Evolutionary conservation across 1,140 invertebrate genomes (phyloP).

Genomic region (Drosophila nikananu): DNA sequence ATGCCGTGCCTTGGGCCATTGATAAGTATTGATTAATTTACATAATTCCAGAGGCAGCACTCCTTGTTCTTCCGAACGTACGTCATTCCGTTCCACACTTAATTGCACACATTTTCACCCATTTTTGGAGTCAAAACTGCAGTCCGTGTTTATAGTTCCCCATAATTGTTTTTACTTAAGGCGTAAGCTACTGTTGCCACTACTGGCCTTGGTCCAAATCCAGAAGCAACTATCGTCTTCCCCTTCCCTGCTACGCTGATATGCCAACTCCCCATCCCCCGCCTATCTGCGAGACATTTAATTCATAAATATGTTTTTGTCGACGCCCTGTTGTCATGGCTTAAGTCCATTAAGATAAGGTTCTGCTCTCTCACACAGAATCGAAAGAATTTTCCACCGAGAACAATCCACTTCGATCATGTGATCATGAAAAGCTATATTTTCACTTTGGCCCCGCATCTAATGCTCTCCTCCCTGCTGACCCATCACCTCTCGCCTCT

Average conservation of each 20-base stretch:
- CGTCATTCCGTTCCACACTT: slow-evolving; percentile 29
- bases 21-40: slow-evolving; percentile 36
- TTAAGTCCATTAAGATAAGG: slow-evolving; percentile 41
- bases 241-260: slow-evolving; percentile 44
- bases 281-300: slow-evolving; percentile 39
- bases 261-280: slow-evolving; percentile 46
- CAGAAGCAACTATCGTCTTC: slow-evolving; percentile 6
- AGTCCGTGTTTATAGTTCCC: slow-evolving; percentile 33
- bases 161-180: slow-evolving; percentile 39
- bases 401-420: slow-evolving; percentile 23
- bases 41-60: slow-evolving; percentile 39
- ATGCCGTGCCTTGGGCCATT: slow-evolving; percentile 27
- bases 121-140: slow-evolving; percentile 34
- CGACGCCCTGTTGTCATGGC: slow-evolving; percentile 12
- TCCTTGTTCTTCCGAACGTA: slow-evolving; percentile 8
- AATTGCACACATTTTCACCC: slow-evolving; percentile 33
- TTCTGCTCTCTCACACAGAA: not conserved
- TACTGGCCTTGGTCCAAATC: slow-evolving; percentile 11
- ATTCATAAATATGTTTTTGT: slow-evolving; percentile 55
- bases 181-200: slow-evolving; percentile 5
- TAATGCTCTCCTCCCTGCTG: slow-evolving; percentile 19
- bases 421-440: slow-evolving; percentile 12
- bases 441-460: slow-evolving; percentile 3
- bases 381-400: slow-evolving; percentile 25
- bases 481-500: slow-evolving; percentile 23